These are phyloP conservation scores for Microtus oregoni DNA, from an alignment of 2,113 vertebrate genomes.

Conservation along the genomic window DNA sequence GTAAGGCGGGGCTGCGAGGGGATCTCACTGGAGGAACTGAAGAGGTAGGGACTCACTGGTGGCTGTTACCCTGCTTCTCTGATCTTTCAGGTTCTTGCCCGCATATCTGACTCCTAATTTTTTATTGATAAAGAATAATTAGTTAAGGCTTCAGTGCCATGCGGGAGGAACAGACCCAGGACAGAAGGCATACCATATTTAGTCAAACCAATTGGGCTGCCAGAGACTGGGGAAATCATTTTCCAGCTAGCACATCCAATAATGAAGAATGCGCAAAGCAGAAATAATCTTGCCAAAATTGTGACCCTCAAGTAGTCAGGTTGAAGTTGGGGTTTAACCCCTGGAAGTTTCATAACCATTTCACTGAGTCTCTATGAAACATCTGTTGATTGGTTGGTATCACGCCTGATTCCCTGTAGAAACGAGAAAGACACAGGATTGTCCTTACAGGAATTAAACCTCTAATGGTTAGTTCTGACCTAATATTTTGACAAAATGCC, in stretches of 20 bases:
- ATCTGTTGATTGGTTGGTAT: background rate
- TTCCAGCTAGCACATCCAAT: constrained; percentile 54
- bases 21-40: too few species aligned
- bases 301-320: constrained; percentile 15
- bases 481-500: background rate
- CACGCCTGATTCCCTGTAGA: background rate
- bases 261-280: constrained; percentile 5
- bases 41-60: too few species aligned
- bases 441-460: background rate
- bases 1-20: too few species aligned
- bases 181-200: constrained; percentile 36
- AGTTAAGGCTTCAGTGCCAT: background rate
- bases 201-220: constrained; percentile 13
- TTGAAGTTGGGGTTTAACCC: constrained; percentile 40
- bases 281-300: constrained; percentile 51
- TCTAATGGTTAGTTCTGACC: background rate
- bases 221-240: constrained; percentile 39
- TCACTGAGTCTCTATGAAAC: background rate
- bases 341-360: background rate
- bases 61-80: too few species aligned
- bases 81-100: too few species aligned
- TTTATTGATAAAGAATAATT: too few species aligned
- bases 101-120: too few species aligned
- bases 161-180: constrained; percentile 2
- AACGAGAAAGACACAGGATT: constrained; percentile 6